Base-by-base conservation (phyloP, 2,888 invertebrate genomes). In the Hylaea fasciaria region DNA sequence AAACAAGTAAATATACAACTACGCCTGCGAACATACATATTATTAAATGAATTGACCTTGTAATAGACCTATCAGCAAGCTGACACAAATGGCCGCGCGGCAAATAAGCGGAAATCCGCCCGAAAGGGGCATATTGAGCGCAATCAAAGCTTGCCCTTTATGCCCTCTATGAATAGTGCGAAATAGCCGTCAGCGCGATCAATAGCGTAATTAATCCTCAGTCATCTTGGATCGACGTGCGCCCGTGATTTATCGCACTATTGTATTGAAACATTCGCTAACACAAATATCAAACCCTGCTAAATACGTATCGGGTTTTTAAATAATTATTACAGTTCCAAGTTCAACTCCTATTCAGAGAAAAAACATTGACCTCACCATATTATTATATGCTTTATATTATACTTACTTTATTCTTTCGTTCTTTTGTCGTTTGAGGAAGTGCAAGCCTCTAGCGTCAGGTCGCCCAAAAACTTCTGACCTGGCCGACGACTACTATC, bases 221-320 rank as follows among this genome's bases (percentile, higher is more conserved):
- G 80, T 77, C 83, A 80, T 81, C 82, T 86, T 82, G 79, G 78
- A 73, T 74, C 71, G 85, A 82, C 84, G 76, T 74, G 64, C 65
- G 64, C 57, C 69, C 59, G 72, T 83, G 80, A 86, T 85, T 83
- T 78, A 86, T 83, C 66, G 73, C 68, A 59, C 56, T 60, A 72
- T 68, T 65, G 51, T 58, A 53, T 54, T 62, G 59, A 43, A 50
- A 49, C 56, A 55, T 67, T 65, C 47, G 60, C 62, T 62, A 52
- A 46, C 51, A 28, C 54, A 57, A 44, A 59, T 46, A 53, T 43
- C 54, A 54, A 49, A 43, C 47, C 4, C 22, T 45, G 28, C 16
- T 51, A 53, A 35, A 52, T 45, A 16, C 22, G n/a, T 48, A 51
- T 3, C 37, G 5, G 2, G n/a, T 0, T 32, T 32, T 32, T 1